Evolutionary conservation across 2,888 invertebrate genomes (phyloP).

Genomic region (Tinea semifulvella): DNA sequence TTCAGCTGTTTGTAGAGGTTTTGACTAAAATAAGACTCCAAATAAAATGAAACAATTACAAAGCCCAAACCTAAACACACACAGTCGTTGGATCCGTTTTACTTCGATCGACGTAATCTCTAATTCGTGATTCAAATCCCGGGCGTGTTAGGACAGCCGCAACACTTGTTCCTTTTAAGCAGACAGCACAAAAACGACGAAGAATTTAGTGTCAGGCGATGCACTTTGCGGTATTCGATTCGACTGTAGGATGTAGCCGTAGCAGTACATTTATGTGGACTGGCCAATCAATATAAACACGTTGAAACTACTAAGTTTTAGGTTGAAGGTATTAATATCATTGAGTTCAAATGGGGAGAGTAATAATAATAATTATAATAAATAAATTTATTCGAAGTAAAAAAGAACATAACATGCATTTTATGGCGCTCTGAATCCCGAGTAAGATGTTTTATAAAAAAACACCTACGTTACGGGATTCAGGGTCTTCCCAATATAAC

Average conservation of each 20-base stretch:
- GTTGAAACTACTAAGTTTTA: no score
- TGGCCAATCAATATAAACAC: no score
- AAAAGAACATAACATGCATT: no score
- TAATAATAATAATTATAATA: no score
- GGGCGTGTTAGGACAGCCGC: constrained; percentile 31
- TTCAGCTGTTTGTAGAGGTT: neutral
- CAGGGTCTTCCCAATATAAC: no score
- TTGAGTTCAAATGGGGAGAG: no score
- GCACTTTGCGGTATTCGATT: constrained; percentile 13
- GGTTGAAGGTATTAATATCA: no score
- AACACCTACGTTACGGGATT: no score
- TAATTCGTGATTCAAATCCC: constrained; percentile 42
- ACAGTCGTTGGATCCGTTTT: constrained; percentile 26
- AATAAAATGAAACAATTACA: constrained; percentile 13
- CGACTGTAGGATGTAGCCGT: neutral
- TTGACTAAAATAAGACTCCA: constrained; percentile 7
- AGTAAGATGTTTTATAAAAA: no score
- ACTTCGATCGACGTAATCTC: constrained; percentile 41
- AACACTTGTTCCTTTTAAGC: constrained; percentile 19
- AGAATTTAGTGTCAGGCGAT: constrained; percentile 10
- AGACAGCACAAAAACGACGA: constrained; percentile 11
- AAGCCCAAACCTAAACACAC: constrained; percentile 14
- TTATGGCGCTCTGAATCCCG: no score
- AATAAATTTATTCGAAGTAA: no score
- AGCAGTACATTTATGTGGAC: no score